These are phyloP conservation scores for Arctopsyche grandis DNA, from an alignment of 1,140 invertebrate species.

Conservation along the genomic window DNA sequence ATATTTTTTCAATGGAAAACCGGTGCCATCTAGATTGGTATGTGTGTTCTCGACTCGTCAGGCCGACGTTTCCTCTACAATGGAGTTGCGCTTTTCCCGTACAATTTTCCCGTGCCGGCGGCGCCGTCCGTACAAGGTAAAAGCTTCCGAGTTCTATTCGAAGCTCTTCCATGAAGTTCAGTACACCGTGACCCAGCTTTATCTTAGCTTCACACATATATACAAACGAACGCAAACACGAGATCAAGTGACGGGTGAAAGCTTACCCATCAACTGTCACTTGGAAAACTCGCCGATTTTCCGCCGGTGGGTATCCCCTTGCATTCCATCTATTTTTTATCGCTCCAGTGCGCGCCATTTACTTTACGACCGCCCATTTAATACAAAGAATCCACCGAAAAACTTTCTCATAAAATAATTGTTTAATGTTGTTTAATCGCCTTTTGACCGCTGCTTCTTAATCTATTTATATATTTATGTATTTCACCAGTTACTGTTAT, in stretches of 20 bases:
- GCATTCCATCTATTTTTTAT: not conserved
- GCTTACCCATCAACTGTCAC: slow-evolving; percentile 8
- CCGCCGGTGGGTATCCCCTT: not conserved
- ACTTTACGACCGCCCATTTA: too few species aligned
- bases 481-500: not conserved
- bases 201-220: slow-evolving; percentile 22
- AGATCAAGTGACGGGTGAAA: not conserved
- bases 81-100: slow-evolving; percentile 40
- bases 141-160: slow-evolving; percentile 43
- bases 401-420: too few species aligned
- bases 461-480: not conserved
- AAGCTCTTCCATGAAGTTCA: slow-evolving; percentile 31
- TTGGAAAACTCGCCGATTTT: slow-evolving; percentile 4
- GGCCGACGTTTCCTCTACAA: slow-evolving; percentile 29
- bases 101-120: slow-evolving; percentile 41
- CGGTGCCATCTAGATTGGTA: too few species aligned
- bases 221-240: not conserved
- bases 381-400: too few species aligned
- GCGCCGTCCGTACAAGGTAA: slow-evolving; percentile 40
- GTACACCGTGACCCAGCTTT: slow-evolving; percentile 34
- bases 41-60: slow-evolving; percentile 4
- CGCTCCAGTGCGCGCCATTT: not conserved
- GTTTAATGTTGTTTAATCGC: too few species aligned
- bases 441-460: not conserved
- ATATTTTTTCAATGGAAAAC: too few species aligned